phyloP scores from a whole-genome alignment of 2,888 invertebrate genomes.

The Morpho deidamia region DNA sequence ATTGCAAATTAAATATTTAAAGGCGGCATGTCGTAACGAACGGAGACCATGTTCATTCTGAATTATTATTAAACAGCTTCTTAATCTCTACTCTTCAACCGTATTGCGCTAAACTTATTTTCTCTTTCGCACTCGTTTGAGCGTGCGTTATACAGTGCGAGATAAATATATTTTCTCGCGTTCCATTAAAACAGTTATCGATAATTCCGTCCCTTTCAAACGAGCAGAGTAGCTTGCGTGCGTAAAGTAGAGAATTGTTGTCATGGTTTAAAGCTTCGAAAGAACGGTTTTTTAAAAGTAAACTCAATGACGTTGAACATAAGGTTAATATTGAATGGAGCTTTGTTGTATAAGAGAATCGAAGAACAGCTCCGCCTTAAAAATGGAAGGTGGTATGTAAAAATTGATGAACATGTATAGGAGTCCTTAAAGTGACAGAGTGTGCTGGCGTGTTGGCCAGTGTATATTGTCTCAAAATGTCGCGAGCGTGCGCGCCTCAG shows the following conservation, averaged over 20 bases:
- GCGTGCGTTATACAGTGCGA: conserved; percentile 37
- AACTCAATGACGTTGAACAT: rapidly evolving
- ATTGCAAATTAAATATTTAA: conserved; percentile 76
- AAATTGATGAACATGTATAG: conserved; percentile 79
- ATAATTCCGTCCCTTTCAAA: conserved; percentile 54
- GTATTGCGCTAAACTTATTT: conserved; percentile 23
- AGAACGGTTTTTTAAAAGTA: conserved; percentile 18
- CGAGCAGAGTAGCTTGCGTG: conserved; percentile 38
- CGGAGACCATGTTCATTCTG: conserved; percentile 69
- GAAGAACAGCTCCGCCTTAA: conserved; percentile 77
- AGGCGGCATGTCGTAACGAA: conserved; percentile 61
- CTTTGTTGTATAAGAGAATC: conserved; percentile 39
- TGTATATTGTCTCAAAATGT: conserved; percentile 78
- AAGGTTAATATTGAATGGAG: conserved; percentile 30
- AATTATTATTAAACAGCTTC: conserved; percentile 73
- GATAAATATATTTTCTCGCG: conserved; percentile 33
- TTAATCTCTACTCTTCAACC: conserved; percentile 47
- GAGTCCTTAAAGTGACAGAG: conserved; percentile 78
- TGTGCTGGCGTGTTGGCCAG: conserved; percentile 74
- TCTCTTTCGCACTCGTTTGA: conserved; percentile 44
- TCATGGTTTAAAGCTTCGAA: conserved; percentile 47
- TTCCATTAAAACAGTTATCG: conserved; percentile 28
- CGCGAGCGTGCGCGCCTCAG: conserved; percentile 60
- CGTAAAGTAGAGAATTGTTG: conserved; percentile 56
- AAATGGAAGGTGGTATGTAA: conserved; percentile 79